Conservation (phyloP, 2,113 vertebrate genomes). For the Phylloscopus trochiloides region DNA sequence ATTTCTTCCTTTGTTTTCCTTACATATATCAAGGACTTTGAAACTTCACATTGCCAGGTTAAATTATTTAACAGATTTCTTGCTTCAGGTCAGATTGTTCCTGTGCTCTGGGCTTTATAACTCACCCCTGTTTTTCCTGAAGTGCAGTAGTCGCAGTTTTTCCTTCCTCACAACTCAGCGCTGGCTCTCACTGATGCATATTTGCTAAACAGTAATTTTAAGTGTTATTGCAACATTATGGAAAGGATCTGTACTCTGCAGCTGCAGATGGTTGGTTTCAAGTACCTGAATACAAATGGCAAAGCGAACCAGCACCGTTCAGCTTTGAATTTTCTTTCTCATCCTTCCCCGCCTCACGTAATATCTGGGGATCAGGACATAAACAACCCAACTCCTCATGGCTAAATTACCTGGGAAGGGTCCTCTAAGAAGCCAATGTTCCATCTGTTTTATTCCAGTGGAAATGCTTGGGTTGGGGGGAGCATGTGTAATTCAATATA, state of each 20-base stretch:
- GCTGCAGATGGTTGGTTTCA: background rate
- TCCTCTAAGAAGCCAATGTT: accelerated
- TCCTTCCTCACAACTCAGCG: background rate
- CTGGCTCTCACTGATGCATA: background rate
- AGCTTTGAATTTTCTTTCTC: background rate
- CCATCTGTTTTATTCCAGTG: background rate
- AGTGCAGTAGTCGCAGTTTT: background rate
- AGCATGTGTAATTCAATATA: accelerated
- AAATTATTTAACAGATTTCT: constrained; percentile 55
- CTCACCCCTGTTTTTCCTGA: background rate
- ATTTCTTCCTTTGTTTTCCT: background rate
- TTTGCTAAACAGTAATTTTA: background rate
- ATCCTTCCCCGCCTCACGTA: background rate
- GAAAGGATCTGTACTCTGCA: background rate
- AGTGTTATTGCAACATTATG: background rate
- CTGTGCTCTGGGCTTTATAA: background rate
- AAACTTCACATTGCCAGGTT: constrained; percentile 10
- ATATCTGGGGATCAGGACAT: background rate
- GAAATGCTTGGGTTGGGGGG: background rate
- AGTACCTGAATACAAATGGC: background rate
- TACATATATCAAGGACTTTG: background rate
- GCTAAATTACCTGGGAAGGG: background rate
- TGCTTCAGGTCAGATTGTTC: constrained; percentile 3
- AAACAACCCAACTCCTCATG: background rate
- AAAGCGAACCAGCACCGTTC: background rate